Evolutionary conservation across 2,113 vertebrate species (phyloP), one percentile per base, ranked within the genome.

Genomic region (Pipa parva): DNA sequence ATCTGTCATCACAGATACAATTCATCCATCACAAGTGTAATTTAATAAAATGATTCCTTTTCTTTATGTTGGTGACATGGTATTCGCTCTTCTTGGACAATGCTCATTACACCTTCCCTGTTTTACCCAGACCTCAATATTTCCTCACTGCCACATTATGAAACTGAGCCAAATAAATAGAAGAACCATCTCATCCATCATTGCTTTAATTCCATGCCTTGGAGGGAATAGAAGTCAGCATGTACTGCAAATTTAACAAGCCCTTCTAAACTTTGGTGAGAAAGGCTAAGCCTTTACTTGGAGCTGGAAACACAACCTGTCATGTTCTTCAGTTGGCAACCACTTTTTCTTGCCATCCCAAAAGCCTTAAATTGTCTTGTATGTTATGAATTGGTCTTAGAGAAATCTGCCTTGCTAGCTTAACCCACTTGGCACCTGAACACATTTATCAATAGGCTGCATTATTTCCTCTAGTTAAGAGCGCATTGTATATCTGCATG

Each of bases 101-200:
- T 26, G 72, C 69, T 80, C 72, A 59, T 72, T 69, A 74, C 21
- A 31, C 68, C 39, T 45, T 12, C 11, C 72, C 56, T 28, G 68
- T 63, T 76, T 59, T 26, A 7, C 21, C 63, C 57, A 52, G 1
- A 61, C 69, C 37, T 69, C 72, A 25, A 56, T 62, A 26, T 68
- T 55, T 76, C 45, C 66, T 76, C 50, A 1, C 73, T 71, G 59
- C 65, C 9, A 8, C 13, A 1, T 54, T 74, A 71, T 67, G 59
- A 72, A 76, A 71, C 57, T 12, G 50, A 75, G 76, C 69, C 59
- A 66, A 45, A 78, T 75, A 74, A 78, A 61, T n/a, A 56, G 63
- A 21, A 26, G n/a, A 42, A 57, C 59, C 52, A 59, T 29, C 54
- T 65, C 74, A 78, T 85, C 75, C 77, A 78, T 83, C 84, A 79